Evolutionary conservation across 1,140 invertebrate genomes (phyloP), one percentile per base, ranked within the genome.

Genomic region (Meteorus sp.): DNA sequence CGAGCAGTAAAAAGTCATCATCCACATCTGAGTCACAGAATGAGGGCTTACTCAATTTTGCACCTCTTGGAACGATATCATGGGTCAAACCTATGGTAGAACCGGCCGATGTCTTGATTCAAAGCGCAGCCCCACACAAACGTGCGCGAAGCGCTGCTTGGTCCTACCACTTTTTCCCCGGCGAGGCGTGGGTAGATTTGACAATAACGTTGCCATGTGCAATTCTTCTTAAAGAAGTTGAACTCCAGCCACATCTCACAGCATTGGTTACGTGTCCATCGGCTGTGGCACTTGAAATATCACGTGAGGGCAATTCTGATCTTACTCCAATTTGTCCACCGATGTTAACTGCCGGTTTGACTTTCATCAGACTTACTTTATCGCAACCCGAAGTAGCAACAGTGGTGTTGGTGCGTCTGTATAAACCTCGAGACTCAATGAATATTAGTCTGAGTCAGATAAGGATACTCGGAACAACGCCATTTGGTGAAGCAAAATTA

Each of bases 111-210:
- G 89, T 93, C 41, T 80, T 97, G 1, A 89, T 96, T 56, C 81
- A 81, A 63, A 83, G 82, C 68, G 84, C 77, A 0, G 85, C 89
- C 6, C 89, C 91, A 22, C 90, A 94, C 64, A 82, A 92, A 62
- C 80, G 93, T 62, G 90, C 93, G 0, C 83, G 93, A 52, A 91
- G 91, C 5, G 89, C 94, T 1, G 90, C 93, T 37, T 95, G 93
- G 91, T 91, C 91, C 27, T 94, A 95, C 77, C 92, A 95, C 76
- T 97, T 94, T 79, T 94, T 93, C 77, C 91, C 92, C 0, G 91
- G 94, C 65, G 93, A 96, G 78, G 86, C 86, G 7, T 92, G 89
- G 80, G 88, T 95, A 0, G 92, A 95, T 73, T 81, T 96, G 4
- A 91, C 88, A 4, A 85, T 96, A 17, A 88, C 87, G n/a, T 76